These are phyloP conservation scores for Misgurnus anguillicaudatus DNA, from an alignment of 2,113 vertebrate species.

Conservation along the genomic window DNA sequence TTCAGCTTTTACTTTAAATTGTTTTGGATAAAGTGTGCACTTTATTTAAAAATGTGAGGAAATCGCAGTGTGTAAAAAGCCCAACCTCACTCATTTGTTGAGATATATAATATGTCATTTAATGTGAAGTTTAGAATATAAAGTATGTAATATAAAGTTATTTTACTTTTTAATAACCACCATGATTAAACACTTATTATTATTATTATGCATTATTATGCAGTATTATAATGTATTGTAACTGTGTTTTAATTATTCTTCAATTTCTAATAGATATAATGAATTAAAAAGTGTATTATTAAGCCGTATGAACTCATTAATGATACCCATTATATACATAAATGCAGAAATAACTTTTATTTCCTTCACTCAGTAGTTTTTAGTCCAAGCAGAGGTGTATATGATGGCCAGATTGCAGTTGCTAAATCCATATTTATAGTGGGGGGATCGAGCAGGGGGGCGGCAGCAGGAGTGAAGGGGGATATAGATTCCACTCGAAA, in stretches of 20 bases:
- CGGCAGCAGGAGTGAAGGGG: conserved; percentile 27
- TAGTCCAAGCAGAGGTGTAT: conserved; percentile 58
- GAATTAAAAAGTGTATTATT: neutral
- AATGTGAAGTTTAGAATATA: too few relatives aligned
- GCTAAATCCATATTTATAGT: conserved; percentile 58
- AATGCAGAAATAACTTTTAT: neutral
- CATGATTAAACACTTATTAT: neutral
- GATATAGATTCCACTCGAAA: conserved; percentile 74
- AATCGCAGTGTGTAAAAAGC: neutral
- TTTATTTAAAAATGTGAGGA: too few relatives aligned
- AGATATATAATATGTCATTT: too few relatives aligned
- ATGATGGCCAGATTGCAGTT: conserved; percentile 62
- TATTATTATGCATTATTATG: too few relatives aligned
- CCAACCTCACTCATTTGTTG: neutral
- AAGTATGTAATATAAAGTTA: neutral
- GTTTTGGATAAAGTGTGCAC: neutral
- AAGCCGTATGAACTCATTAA: neutral
- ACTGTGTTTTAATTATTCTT: neutral
- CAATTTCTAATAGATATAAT: neutral
- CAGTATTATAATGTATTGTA: neutral
- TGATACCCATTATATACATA: neutral
- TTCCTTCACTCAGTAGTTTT: conserved; percentile 13
- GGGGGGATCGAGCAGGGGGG: conserved; percentile 47
- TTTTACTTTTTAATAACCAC: neutral
- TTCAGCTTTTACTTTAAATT: neutral